Conservation (phyloP, 2,888 invertebrate species). For the Girardia tigrina region DNA sequence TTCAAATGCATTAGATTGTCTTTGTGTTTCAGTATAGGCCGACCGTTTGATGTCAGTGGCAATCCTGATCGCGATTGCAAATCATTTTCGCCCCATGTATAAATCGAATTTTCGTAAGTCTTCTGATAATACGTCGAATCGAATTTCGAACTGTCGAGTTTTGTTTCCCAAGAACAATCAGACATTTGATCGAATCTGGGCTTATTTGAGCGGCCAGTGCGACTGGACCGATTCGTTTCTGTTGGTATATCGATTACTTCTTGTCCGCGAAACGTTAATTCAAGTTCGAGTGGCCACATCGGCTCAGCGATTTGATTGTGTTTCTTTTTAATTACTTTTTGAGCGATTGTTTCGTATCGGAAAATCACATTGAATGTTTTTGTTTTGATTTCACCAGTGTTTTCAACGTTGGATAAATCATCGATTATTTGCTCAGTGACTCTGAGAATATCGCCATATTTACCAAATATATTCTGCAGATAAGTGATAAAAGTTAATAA, state of each 20-base stretch:
- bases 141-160: background rate
- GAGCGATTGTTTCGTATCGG: background rate
- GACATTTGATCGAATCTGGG: background rate
- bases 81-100: background rate
- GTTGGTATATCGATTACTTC: background rate
- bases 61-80: background rate
- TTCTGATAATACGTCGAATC: background rate
- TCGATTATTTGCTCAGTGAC: background rate
- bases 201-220: background rate
- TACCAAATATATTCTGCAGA: background rate
- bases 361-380: background rate
- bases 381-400: background rate
- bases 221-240: background rate
- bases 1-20: conserved; percentile 14
- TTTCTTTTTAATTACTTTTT: background rate
- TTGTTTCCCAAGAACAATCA: background rate
- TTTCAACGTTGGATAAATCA: background rate
- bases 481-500: too few species aligned
- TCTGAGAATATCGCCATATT: background rate
- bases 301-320: background rate
- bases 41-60: background rate
- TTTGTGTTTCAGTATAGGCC: background rate
- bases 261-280: background rate
- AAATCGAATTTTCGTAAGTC: background rate
- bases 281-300: background rate